These are phyloP conservation scores for Melanostoma mellinum DNA, from an alignment of 2,888 invertebrate genomes.

Conservation along the genomic window DNA sequence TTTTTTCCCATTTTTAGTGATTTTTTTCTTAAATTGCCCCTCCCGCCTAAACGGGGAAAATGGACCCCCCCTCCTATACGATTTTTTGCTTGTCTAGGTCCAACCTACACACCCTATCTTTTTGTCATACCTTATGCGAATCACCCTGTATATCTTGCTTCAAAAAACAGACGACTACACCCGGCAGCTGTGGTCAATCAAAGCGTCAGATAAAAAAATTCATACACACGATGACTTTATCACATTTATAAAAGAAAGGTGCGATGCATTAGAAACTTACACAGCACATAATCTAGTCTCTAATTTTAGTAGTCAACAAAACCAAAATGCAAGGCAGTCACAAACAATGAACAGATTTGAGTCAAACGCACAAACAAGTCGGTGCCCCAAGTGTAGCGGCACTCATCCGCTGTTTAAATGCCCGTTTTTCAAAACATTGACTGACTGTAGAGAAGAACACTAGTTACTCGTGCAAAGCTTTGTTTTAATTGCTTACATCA, in stretches of 20 bases:
- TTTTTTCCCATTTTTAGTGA: too few relatives aligned
- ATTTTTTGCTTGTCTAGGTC: too few relatives aligned
- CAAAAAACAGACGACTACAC: slow-evolving; percentile 23
- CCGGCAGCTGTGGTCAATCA: slow-evolving; percentile 10
- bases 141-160: slow-evolving; percentile 7
- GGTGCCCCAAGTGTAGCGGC: slow-evolving; percentile 2
- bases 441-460: slow-evolving; percentile 8
- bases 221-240: slow-evolving; percentile 32
- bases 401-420: slow-evolving; percentile 1
- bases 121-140: too few relatives aligned
- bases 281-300: neutral
- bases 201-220: slow-evolving; percentile 13
- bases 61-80: too few relatives aligned
- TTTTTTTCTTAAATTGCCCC: too few relatives aligned
- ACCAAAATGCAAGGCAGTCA: slow-evolving; percentile 3
- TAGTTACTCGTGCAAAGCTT: slow-evolving; percentile 13
- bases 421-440: slow-evolving; percentile 7
- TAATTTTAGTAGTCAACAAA: slow-evolving; percentile 7
- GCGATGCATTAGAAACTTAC: slow-evolving; percentile 10
- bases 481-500: slow-evolving; percentile 26
- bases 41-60: too few relatives aligned
- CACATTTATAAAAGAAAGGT: slow-evolving; percentile 30
- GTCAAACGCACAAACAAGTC: neutral
- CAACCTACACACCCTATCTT: too few relatives aligned
- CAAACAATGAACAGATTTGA: slow-evolving; percentile 5